Conservation (phyloP, 2,888 invertebrate genomes). For the Aethes cnicana region DNA sequence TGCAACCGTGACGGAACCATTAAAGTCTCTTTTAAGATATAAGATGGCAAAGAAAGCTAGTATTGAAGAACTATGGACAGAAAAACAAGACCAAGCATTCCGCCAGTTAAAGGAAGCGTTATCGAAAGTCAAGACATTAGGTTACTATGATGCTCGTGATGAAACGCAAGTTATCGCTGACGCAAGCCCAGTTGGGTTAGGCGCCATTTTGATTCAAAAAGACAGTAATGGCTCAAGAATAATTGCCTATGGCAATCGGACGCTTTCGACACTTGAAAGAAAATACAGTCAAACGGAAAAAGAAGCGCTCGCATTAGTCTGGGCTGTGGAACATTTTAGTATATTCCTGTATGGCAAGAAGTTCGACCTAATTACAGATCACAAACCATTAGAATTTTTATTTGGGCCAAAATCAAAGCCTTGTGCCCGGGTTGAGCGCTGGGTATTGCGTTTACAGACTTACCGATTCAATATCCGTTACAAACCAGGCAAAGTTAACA, state of each 20-base stretch:
- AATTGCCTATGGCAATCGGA: slow-evolving; percentile 55
- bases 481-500: slow-evolving; percentile 39
- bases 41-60: not conserved
- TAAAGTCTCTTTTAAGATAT: not conserved
- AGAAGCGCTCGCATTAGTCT: slow-evolving; percentile 41
- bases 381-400: slow-evolving; percentile 45
- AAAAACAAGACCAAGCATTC: not conserved
- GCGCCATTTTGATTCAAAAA: slow-evolving; percentile 44
- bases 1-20: no score
- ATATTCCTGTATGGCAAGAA: slow-evolving; percentile 53
- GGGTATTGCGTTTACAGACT: slow-evolving; percentile 37
- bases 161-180: slow-evolving; percentile 50
- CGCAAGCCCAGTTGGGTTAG: no score
- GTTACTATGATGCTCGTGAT: slow-evolving; percentile 46
- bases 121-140: slow-evolving; percentile 44
- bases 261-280: slow-evolving; percentile 46
- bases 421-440: slow-evolving; percentile 40
- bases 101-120: slow-evolving; percentile 8
- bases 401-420: slow-evolving; percentile 39
- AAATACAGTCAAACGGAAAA: slow-evolving; percentile 46
- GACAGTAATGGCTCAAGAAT: slow-evolving; percentile 39
- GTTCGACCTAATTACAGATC: slow-evolving; percentile 45
- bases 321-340: slow-evolving; percentile 57
- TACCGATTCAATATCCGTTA: slow-evolving; percentile 36
- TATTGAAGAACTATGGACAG: no score